phyloP scores from a whole-genome alignment of 2,113 vertebrate genomes.

The Nothocercus nigrocapillus region DNA sequence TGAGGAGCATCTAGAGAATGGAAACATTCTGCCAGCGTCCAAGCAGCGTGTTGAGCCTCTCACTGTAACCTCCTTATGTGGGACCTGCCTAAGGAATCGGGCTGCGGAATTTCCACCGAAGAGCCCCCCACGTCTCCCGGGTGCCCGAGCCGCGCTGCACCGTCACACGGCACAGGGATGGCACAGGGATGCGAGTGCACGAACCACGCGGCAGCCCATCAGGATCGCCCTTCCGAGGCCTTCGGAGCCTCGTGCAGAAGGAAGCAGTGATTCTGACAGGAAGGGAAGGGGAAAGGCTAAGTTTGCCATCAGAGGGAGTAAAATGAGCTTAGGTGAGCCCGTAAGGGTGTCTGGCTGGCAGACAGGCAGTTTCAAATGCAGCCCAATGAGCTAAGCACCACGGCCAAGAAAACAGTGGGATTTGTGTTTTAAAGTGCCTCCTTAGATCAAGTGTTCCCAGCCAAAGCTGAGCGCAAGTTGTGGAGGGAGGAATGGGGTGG shows the following conservation, averaged over 20 bases:
- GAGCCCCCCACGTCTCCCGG: background rate
- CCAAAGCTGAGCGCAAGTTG: slow-evolving; percentile 24
- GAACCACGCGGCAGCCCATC: background rate
- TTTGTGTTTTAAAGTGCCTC: slow-evolving; percentile 57
- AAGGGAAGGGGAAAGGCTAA: background rate
- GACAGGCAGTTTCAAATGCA: background rate
- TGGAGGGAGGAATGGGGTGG: slow-evolving; percentile 35
- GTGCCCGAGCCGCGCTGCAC: background rate
- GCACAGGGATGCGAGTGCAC: background rate
- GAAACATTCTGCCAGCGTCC: slow-evolving; percentile 44
- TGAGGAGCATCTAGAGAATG: slow-evolving; percentile 51
- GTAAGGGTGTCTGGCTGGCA: slow-evolving; percentile 68
- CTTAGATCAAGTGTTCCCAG: slow-evolving; percentile 15
- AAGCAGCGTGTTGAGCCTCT: slow-evolving; percentile 55
- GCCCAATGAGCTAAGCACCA: slow-evolving; percentile 43
- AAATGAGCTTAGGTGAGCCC: slow-evolving; percentile 63
- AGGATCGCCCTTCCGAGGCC: background rate
- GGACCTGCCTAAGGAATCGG: background rate
- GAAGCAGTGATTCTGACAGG: background rate
- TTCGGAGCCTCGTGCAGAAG: rapidly evolving
- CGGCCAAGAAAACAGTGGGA: slow-evolving; percentile 34
- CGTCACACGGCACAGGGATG: rapidly evolving
- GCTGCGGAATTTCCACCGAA: background rate
- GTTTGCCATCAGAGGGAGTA: slow-evolving; percentile 56
- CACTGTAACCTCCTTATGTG: slow-evolving; percentile 57